Percentiles rank a stretch among this genome's conserved stretches.
Evolutionary conservation across 35 echinoderm and acorn worm genomes (phyloP).

Genomic region (Strongylocentrotus purpuratus): DNA sequence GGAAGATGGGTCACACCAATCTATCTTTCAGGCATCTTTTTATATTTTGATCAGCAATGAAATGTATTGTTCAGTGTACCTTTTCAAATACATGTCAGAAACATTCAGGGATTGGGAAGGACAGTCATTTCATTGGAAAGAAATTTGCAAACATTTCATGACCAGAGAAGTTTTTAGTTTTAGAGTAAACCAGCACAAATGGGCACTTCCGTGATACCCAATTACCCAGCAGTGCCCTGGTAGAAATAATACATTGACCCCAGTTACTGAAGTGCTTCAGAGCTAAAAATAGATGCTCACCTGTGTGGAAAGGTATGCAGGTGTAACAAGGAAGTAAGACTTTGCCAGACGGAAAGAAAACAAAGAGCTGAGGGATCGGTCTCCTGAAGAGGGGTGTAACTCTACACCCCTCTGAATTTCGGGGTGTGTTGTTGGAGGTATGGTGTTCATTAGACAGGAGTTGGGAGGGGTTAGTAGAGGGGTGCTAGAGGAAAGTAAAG

Average conservation of each 20-base stretch:
- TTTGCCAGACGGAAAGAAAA: not conserved
- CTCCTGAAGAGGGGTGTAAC: not conserved
- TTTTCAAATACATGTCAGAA: no score
- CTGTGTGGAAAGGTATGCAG: not conserved
- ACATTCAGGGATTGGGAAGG: no score
- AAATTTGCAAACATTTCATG: no score
- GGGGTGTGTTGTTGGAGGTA: not conserved
- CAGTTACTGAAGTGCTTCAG: not conserved
- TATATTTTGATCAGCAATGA: no score
- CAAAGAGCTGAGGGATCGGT: not conserved
- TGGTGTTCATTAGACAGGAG: not conserved
- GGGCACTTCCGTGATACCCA: not conserved
- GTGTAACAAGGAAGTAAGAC: not conserved
- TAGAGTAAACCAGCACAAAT: no score
- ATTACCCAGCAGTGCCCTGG: not conserved
- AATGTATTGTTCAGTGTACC: no score
- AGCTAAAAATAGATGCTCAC: slow-evolving; percentile 2
- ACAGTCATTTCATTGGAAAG: no score
- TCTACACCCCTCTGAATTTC: not conserved
- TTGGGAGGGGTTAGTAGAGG: not conserved
- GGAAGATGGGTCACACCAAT: no score
- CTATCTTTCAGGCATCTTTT: no score
- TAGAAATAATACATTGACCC: not conserved
- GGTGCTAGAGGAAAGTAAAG: no score
- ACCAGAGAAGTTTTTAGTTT: no score